A percentile compares a stretch with the other conserved stretches of the same genome.
Conservation (phyloP, 1,140 invertebrate species). For the Brachystomella parvula region DNA sequence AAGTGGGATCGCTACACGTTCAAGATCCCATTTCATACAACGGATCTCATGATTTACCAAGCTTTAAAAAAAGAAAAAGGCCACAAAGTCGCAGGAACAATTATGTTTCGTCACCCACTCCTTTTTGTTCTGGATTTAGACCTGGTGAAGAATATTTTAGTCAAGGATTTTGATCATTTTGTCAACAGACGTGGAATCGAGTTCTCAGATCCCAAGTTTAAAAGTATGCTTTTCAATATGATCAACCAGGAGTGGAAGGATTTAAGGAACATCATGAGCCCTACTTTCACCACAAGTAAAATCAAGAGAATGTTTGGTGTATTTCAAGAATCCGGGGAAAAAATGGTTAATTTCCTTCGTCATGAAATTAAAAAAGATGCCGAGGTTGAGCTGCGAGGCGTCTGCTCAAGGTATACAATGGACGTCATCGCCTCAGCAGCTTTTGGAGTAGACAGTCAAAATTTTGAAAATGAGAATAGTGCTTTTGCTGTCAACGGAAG, state of each 20-base stretch:
- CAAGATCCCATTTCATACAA: background rate
- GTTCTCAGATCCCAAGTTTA: slow-evolving; percentile 36
- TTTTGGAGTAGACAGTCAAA: slow-evolving; percentile 45
- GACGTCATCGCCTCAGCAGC: slow-evolving; percentile 47
- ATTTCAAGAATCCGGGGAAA: slow-evolving; percentile 12
- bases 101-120: slow-evolving; percentile 44
- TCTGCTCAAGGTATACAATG: slow-evolving; percentile 44
- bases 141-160: slow-evolving; percentile 45
- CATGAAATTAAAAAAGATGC: background rate
- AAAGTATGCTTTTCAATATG: slow-evolving; percentile 18
- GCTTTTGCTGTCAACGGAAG: slow-evolving; percentile 26
- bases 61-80: slow-evolving; percentile 3
- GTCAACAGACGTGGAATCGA: slow-evolving; percentile 42
- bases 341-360: slow-evolving; percentile 9
- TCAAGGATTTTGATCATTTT: slow-evolving; percentile 50
- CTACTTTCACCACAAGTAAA: slow-evolving; percentile 40
- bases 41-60: background rate
- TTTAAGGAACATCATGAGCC: slow-evolving; percentile 38
- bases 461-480: slow-evolving; percentile 36
- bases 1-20: background rate
- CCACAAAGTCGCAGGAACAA: slow-evolving; percentile 45
- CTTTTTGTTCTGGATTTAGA: slow-evolving; percentile 48
- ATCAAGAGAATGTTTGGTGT: slow-evolving; percentile 37
- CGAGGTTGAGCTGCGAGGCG: slow-evolving; percentile 18
- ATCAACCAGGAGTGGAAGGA: slow-evolving; percentile 39